A percentile compares a stretch with the other conserved stretches of the same genome.
phyloP scores from a whole-genome alignment of 2,113 vertebrate species.

The Platycercus adscitus region DNA sequence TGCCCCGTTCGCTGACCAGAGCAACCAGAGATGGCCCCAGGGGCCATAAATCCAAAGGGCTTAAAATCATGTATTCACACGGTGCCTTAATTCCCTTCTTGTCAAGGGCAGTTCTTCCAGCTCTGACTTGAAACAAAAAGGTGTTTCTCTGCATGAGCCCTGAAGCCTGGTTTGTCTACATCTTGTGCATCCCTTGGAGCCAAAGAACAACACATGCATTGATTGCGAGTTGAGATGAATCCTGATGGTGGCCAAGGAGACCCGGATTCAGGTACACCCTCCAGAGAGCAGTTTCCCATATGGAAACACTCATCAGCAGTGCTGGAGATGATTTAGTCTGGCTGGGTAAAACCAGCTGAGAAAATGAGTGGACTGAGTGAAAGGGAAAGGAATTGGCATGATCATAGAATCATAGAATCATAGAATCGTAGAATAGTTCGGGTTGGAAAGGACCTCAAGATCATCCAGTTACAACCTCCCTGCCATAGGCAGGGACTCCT shows the following conservation, averaged over 20 bases:
- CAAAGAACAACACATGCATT: not conserved
- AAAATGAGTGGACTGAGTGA: not conserved
- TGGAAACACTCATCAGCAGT: not conserved
- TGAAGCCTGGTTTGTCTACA: not conserved
- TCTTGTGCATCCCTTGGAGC: not conserved
- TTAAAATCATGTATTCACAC: not conserved
- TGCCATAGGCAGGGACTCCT: too few relatives aligned
- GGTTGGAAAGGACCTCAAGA: too few relatives aligned
- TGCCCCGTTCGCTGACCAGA: slow-evolving; percentile 13
- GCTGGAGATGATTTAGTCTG: not conserved
- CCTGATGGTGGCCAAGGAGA: not conserved
- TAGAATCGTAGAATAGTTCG: too few relatives aligned
- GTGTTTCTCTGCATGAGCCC: not conserved
- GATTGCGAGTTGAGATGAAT: not conserved
- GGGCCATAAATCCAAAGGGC: not conserved
- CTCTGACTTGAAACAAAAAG: not conserved
- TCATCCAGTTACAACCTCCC: too few relatives aligned
- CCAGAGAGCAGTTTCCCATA: not conserved
- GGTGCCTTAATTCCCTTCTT: not conserved
- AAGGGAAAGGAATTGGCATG: not conserved
- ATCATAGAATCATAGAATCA: too few relatives aligned
- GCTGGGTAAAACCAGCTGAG: not conserved
- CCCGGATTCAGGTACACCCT: not conserved
- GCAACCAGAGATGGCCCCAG: not conserved
- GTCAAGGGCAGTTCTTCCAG: not conserved